Percentiles rank a stretch among this genome's conserved stretches.
These are phyloP conservation scores for Lophius americanus DNA, from an alignment of 2,797 vertebrate genomes.

Conservation along the genomic window DNA sequence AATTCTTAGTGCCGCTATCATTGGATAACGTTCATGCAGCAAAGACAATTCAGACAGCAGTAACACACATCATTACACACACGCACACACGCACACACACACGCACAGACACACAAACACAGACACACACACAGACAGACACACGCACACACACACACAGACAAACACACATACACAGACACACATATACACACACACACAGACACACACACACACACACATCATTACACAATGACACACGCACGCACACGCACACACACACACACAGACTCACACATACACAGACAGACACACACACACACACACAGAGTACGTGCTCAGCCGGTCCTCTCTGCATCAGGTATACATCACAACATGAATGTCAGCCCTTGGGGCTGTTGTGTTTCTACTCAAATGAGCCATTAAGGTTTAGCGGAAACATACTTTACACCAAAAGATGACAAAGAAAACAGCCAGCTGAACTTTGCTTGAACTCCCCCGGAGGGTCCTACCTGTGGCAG, in stretches of 20 bases:
- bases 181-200: too few relatives aligned
- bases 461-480: slow-evolving; percentile 51
- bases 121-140: too few relatives aligned
- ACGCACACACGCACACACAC: too few relatives aligned
- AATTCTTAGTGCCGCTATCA: slow-evolving; percentile 1
- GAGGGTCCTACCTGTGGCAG: slow-evolving; percentile 47
- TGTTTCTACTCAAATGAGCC: slow-evolving; percentile 27
- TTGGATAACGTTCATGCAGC: neutral
- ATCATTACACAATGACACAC: too few relatives aligned
- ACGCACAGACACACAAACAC: too few relatives aligned
- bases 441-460: slow-evolving; percentile 24
- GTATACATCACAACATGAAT: neutral
- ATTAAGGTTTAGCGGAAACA: slow-evolving; percentile 8
- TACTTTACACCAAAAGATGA: slow-evolving; percentile 1
- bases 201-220: neutral
- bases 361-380: slow-evolving; percentile 11
- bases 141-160: too few relatives aligned
- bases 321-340: too few relatives aligned
- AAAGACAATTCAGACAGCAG: neutral
- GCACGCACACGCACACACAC: too few relatives aligned
- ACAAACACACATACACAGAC: neutral
- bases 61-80: too few relatives aligned
- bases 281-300: neutral
- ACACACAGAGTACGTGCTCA: neutral
- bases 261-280: neutral